phyloP scores from a whole-genome alignment of 2,113 vertebrate species.

The Chunga burmeisteri region DNA sequence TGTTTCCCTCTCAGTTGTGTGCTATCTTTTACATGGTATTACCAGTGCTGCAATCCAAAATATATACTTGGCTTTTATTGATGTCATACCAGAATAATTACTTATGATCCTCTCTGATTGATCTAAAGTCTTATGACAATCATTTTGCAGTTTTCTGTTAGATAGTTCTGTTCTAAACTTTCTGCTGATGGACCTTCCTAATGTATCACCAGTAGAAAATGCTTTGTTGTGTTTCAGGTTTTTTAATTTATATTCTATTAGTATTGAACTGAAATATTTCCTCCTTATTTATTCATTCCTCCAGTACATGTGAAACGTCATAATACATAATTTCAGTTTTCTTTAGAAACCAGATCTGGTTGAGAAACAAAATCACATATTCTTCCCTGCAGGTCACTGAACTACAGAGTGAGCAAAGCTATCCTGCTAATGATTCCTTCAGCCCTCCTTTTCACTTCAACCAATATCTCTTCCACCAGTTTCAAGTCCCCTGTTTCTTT shows the following conservation, averaged over 20 bases:
- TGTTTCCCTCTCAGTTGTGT: not conserved
- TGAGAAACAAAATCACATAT: not conserved
- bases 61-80: not conserved
- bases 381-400: not conserved
- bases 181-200: not conserved
- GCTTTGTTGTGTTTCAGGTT: fast-evolving
- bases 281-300: not conserved
- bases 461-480: not conserved
- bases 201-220: not conserved
- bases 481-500: not conserved
- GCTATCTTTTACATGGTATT: not conserved
- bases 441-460: not conserved
- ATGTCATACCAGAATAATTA: not conserved
- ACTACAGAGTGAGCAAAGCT: not conserved
- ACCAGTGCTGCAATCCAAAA: not conserved
- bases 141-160: not conserved
- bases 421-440: not conserved
- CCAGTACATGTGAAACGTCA: not conserved
- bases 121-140: not conserved
- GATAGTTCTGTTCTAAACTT: not conserved
- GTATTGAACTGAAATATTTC: not conserved
- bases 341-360: not conserved
- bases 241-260: not conserved
- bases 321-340: not conserved
- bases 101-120: not conserved